Percentiles rank a stretch among this genome's conserved stretches.
phyloP scores from a whole-genome alignment of 2,113 vertebrate genomes.

The Ameiurus melas region DNA sequence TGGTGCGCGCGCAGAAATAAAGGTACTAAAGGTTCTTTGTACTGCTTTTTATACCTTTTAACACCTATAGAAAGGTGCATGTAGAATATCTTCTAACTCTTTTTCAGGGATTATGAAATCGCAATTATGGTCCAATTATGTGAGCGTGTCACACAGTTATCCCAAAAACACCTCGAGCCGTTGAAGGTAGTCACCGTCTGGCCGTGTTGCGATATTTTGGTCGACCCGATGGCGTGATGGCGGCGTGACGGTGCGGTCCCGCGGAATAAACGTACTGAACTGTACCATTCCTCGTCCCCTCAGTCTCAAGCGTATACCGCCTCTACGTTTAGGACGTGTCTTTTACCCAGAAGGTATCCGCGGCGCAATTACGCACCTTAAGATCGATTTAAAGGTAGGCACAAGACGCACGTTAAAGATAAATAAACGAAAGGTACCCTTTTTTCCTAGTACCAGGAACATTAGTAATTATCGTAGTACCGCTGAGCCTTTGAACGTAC shows the following conservation, averaged over 20 bases:
- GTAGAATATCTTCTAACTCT: background rate
- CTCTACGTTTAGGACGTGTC: background rate
- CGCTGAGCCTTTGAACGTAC: no score
- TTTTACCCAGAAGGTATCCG: background rate
- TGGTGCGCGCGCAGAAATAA: background rate
- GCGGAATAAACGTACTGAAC: background rate
- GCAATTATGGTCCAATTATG: background rate
- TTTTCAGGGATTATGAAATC: background rate
- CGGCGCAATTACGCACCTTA: background rate
- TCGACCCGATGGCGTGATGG: background rate
- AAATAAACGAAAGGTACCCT: background rate
- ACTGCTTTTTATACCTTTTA: background rate
- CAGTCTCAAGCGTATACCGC: background rate
- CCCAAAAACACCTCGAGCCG: background rate
- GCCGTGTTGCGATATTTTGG: background rate
- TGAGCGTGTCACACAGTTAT: background rate
- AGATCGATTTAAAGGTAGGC: no score
- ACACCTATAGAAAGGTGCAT: background rate
- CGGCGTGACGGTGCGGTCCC: background rate
- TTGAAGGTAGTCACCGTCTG: background rate
- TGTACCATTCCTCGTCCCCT: background rate
- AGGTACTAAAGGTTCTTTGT: background rate
- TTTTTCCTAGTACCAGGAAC: background rate
- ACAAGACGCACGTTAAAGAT: background rate
- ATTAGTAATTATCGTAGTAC: background rate